Conservation (phyloP, 2,113 vertebrate genomes). For the Synodontis membranacea region DNA sequence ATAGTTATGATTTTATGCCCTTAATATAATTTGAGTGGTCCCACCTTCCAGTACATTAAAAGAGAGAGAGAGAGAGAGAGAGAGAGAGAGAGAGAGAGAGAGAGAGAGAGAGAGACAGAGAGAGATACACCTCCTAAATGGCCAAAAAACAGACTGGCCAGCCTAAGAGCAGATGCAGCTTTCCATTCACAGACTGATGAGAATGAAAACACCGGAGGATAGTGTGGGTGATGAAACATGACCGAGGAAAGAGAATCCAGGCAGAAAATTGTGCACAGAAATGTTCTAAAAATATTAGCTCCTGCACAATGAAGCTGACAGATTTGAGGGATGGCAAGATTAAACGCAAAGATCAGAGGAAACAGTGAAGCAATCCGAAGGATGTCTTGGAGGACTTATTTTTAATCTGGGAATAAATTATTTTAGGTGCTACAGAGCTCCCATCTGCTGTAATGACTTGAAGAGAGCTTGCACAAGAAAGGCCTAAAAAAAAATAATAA, state of each 20-base stretch:
- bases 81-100: not conserved
- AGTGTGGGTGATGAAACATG: slow-evolving; percentile 15
- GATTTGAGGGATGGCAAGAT: slow-evolving; percentile 51
- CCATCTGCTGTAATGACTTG: slow-evolving; percentile 52
- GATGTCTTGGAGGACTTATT: slow-evolving; percentile 46
- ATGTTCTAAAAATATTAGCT: slow-evolving; percentile 28
- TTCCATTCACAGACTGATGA: slow-evolving; percentile 18
- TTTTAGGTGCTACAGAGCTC: slow-evolving; percentile 19
- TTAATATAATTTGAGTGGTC: not conserved
- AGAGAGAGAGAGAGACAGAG: not conserved
- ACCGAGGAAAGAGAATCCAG: slow-evolving; percentile 26
- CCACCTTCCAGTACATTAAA: not conserved
- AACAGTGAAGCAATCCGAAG: slow-evolving; percentile 48
- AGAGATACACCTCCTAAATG: not conserved
- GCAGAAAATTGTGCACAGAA: slow-evolving; percentile 25
- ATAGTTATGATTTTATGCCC: not conserved
- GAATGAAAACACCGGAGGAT: not conserved
- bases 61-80: not conserved
- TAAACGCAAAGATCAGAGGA: slow-evolving; percentile 47
- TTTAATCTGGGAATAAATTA: slow-evolving; percentile 53
- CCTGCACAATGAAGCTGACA: slow-evolving; percentile 48
- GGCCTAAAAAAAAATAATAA: slow-evolving; percentile 61
- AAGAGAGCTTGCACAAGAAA: slow-evolving; percentile 51
- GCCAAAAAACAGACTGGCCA: slow-evolving; percentile 4
- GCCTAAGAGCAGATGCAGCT: not conserved